Conservation (phyloP, 2,797 vertebrate genomes). For the Tangara arthus region DNA sequence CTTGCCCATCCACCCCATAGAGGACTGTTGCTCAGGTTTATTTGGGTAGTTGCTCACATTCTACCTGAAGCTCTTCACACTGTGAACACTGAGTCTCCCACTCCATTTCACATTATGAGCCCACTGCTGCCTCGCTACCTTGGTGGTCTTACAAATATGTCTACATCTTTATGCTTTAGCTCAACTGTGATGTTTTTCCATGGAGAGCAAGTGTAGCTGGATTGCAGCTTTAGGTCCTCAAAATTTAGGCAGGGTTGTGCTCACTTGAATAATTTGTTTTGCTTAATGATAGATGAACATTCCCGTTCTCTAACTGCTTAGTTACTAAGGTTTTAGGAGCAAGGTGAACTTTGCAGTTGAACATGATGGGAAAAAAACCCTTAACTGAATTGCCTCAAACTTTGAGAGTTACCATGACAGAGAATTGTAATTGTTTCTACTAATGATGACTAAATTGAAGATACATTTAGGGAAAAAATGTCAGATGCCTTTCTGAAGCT, state of each 20-base stretch:
- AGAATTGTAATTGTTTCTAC: not conserved
- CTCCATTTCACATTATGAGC: not conserved
- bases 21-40: not conserved
- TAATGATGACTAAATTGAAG: not conserved
- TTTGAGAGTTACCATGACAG: not conserved
- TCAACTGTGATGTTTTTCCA: not conserved
- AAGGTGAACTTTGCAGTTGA: not conserved
- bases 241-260: not conserved
- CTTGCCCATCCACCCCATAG: fast-evolving
- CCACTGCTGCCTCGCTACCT: not conserved
- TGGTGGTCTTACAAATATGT: not conserved
- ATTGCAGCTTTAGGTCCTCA: not conserved
- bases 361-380: not conserved
- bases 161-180: not conserved
- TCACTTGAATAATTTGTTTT: not conserved
- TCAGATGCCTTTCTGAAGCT: not conserved
- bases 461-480: not conserved
- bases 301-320: not conserved
- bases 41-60: not conserved
- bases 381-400: not conserved
- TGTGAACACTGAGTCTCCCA: not conserved
- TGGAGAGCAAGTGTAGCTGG: not conserved
- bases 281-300: not conserved
- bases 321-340: not conserved
- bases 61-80: not conserved